phyloP scores from a whole-genome alignment of 2,113 vertebrate species.

The Entelurus aequoreus region DNA sequence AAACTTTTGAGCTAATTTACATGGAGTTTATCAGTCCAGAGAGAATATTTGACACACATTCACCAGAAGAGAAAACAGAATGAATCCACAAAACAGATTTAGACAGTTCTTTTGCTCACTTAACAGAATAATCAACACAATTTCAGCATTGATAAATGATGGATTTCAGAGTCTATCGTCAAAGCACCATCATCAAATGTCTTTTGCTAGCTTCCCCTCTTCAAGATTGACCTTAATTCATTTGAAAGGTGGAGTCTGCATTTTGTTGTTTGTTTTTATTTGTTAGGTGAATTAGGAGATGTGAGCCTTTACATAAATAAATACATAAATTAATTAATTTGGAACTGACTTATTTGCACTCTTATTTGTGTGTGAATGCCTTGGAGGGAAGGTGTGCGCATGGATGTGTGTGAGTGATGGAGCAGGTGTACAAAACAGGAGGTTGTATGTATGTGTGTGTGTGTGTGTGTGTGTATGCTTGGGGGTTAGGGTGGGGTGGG shows the following conservation, averaged over 20 bases:
- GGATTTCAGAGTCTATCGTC: not conserved
- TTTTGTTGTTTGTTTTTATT: not conserved
- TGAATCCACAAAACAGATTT: conserved; percentile 39
- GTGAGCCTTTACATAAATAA: not conserved
- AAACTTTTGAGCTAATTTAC: conserved; percentile 46
- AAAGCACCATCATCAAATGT: not conserved
- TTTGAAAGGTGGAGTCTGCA: not conserved
- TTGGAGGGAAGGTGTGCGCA: conserved; percentile 27
- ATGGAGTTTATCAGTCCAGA: conserved; percentile 27
- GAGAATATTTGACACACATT: conserved; percentile 52
- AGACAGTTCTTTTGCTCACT: no score
- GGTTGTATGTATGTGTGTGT: conserved; percentile 6
- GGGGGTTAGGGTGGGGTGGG: conserved; percentile 1
- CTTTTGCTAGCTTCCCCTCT: not conserved
- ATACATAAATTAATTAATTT: not conserved
- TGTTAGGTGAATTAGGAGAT: not conserved
- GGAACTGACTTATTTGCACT: conserved; percentile 1
- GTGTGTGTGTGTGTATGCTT: conserved; percentile 11
- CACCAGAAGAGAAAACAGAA: conserved; percentile 32
- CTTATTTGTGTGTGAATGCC: conserved; percentile 20
- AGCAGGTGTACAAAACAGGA: conserved; percentile 49
- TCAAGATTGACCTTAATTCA: no score
- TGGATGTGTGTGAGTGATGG: conserved; percentile 16
- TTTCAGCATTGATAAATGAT: not conserved
- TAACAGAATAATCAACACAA: no score